Conservation (phyloP, 92 coral and sea anemone species). For the Isaurus tuberculatus region DNA sequence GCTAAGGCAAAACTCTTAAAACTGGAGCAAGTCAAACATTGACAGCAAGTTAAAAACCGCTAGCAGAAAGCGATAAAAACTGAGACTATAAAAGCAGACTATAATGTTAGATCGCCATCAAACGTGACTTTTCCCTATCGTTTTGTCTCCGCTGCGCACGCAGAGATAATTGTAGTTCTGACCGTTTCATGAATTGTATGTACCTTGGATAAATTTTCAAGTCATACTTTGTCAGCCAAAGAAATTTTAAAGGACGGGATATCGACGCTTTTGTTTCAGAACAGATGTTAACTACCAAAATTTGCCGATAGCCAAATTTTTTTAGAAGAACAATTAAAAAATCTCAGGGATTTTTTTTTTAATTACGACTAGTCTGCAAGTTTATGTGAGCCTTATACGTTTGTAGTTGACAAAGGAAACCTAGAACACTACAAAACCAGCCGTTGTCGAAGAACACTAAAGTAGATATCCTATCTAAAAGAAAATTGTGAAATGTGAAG, state of each 20-base stretch:
- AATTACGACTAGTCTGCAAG: slow-evolving; percentile 60
- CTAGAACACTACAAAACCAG: slow-evolving; percentile 30
- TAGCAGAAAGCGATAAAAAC: not conserved
- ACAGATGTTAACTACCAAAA: slow-evolving; percentile 36
- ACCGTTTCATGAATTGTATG: slow-evolving; percentile 28
- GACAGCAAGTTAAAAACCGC: slow-evolving; percentile 22
- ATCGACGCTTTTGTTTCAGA: slow-evolving; percentile 19
- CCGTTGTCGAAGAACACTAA: not conserved
- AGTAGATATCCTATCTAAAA: not conserved
- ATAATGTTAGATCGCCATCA: slow-evolving; percentile 7
- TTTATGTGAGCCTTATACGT: slow-evolving; percentile 52
- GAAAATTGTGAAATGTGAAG: not conserved
- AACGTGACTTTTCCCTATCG: slow-evolving; percentile 31
- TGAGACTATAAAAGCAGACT: slow-evolving; percentile 10
- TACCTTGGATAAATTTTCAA: slow-evolving; percentile 32
- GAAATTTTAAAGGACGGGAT: slow-evolving; percentile 41
- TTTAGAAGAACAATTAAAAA: slow-evolving; percentile 60
- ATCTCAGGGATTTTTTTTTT: slow-evolving; percentile 73
- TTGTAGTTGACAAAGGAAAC: slow-evolving; percentile 45
- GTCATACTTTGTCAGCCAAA: slow-evolving; percentile 26
- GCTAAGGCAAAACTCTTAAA: slow-evolving; percentile 53
- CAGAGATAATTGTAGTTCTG: slow-evolving; percentile 40
- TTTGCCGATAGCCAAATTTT: slow-evolving; percentile 38
- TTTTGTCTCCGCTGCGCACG: slow-evolving; percentile 42
- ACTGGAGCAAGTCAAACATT: slow-evolving; percentile 43